Percentiles rank a stretch among this genome's conserved stretches.
Conservation (phyloP, 2,888 invertebrate genomes). For the Eupithecia subumbrata region DNA sequence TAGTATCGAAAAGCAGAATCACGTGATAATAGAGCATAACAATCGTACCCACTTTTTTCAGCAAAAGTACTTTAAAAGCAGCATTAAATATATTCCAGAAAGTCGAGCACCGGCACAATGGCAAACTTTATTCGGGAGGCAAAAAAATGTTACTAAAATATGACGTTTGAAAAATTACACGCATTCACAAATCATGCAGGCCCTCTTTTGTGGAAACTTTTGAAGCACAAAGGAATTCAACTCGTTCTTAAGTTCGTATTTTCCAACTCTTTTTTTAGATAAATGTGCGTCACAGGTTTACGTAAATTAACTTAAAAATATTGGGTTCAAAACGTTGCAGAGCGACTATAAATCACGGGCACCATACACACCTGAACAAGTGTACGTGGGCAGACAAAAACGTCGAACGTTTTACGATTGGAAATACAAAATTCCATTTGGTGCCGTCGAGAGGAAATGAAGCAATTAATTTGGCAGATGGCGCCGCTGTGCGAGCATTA, state of each 20-base stretch:
- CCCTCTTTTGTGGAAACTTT: slow-evolving; percentile 79
- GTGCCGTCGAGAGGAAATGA: slow-evolving; percentile 82
- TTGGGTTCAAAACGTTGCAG: slow-evolving; percentile 47
- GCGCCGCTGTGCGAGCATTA: slow-evolving; percentile 82
- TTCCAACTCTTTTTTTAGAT: slow-evolving; percentile 56
- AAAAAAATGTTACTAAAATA: slow-evolving; percentile 79
- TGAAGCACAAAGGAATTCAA: slow-evolving; percentile 74
- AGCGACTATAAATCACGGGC: slow-evolving; percentile 69
- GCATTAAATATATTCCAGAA: slow-evolving; percentile 69
- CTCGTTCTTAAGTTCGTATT: slow-evolving; percentile 73
- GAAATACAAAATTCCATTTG: slow-evolving; percentile 83
- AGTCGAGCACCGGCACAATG: slow-evolving; percentile 73
- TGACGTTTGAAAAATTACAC: slow-evolving; percentile 84
- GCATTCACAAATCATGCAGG: slow-evolving; percentile 82
- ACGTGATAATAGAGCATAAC: neutral
- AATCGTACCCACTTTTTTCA: neutral
- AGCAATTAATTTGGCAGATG: slow-evolving; percentile 84
- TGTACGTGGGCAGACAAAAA: slow-evolving; percentile 70
- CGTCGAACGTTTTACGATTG: slow-evolving; percentile 70
- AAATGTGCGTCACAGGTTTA: slow-evolving; percentile 42
- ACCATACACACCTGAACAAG: slow-evolving; percentile 73
- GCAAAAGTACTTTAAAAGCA: slow-evolving; percentile 60
- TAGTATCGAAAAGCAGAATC: neutral
- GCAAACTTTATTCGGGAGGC: slow-evolving; percentile 76
- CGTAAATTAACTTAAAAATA: slow-evolving; percentile 44